Base-by-base conservation (phyloP, 2,797 vertebrate genomes). In the Cossypha dichroa region DNA sequence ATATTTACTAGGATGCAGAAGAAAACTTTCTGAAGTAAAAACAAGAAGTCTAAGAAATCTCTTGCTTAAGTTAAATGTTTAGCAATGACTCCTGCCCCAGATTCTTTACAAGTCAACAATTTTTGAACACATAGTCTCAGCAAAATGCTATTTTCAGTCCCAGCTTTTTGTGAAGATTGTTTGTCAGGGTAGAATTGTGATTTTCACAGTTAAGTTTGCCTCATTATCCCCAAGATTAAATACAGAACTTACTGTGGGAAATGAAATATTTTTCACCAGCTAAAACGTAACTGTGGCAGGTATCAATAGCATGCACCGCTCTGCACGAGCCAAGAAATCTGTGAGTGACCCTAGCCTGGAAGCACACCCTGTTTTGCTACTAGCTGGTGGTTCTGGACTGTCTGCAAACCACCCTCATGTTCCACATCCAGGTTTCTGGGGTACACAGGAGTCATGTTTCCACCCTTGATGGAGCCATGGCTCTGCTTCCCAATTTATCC, bases 361-460 rank as follows among this genome's bases (percentile, higher is more conserved):
- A 48, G 43, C 26, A 40, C 0, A 2, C 5, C 3, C 9, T 5
- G 18, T 13, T 29, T 31, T 52, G 7, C 16, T n/a, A 13, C n/a
- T 12, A 25, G 26, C 40, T 75, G 31, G 14, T 1, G 4, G 13
- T 17, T 51, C 29, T 1, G 1, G 12, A 7, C 15, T 59, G 25
- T 21, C 48, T 14, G 17, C 0, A 0, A 88, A 21, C 17, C 43
- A 46, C 21, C 11, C 51, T 43, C n/a, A 8, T 3, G 2, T 20
- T 46, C 33, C 84, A 25, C 41, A 49, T 36, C 15, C 38, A 22
- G 21, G 11, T 14, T 67, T 15, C 64, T 15, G 13, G 6, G 10
- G 13, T 2, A 6, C 1, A 0, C 5, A 2, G 3, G 13, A 23
- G 2, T 40, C 2, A 0, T 9, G 15, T 26, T 29, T 22, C 16